Conservation (phyloP, 2,888 invertebrate species). For the Endotricha flammealis region DNA sequence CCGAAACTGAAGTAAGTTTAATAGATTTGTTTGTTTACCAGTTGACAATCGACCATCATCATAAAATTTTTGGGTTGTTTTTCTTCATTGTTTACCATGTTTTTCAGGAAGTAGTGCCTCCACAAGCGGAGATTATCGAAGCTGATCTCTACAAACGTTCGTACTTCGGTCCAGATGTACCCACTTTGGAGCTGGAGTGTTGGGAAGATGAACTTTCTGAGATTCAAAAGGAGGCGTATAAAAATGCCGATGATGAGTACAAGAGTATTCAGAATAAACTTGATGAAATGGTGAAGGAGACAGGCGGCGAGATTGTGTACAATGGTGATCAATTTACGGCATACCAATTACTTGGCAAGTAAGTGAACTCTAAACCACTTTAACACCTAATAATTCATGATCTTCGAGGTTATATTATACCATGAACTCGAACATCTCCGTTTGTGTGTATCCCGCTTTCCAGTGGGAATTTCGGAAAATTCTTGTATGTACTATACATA, state of each 20-base stretch:
- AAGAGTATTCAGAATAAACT: constrained; percentile 80
- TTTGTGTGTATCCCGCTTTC: too few species aligned
- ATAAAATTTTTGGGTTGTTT: too few species aligned
- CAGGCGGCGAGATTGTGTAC: constrained; percentile 81
- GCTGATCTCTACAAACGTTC: constrained; percentile 67
- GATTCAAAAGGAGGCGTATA: constrained; percentile 80
- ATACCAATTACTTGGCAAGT: constrained; percentile 80
- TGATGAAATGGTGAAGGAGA: constrained; percentile 76
- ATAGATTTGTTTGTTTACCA: constrained; percentile 16
- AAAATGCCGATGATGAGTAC: constrained; percentile 82
- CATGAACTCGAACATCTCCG: too few species aligned
- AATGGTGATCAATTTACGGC: constrained; percentile 82
- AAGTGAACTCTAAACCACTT: constrained; percentile 35
- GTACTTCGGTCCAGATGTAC: constrained; percentile 73
- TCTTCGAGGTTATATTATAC: too few species aligned
- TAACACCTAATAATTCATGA: neutral
- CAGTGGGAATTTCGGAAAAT: too few species aligned
- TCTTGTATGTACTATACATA: too few species aligned
- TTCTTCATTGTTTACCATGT: constrained; percentile 15
- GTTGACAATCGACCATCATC: neutral
- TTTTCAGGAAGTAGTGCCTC: constrained; percentile 44
- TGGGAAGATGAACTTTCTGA: constrained; percentile 84
- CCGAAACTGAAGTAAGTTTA: constrained; percentile 44
- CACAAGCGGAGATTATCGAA: constrained; percentile 69
- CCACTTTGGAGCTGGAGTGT: constrained; percentile 82